phyloP scores from a whole-genome alignment of 2,113 vertebrate genomes.

The Nanger granti region DNA sequence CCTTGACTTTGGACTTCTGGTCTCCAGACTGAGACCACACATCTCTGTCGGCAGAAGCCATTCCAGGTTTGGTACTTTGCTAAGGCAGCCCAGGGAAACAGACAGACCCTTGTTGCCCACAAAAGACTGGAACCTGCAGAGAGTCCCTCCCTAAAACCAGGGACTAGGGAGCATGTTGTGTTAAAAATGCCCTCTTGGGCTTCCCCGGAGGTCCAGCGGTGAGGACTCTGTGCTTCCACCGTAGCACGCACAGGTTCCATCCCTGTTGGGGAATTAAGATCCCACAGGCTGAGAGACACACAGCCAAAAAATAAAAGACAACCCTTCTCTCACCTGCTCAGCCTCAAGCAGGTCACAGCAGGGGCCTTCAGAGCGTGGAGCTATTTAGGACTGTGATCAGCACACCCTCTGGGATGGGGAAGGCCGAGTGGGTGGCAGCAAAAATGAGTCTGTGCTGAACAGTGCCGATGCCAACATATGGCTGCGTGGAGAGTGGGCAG shows the following conservation, averaged over 20 bases:
- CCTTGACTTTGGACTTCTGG: neutral
- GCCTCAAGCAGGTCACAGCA: neutral
- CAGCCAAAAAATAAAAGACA: neutral
- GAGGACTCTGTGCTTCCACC: neutral
- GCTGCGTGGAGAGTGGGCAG: neutral
- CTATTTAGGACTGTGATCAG: neutral
- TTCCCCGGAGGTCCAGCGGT: neutral
- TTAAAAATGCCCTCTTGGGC: neutral
- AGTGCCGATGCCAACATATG: neutral
- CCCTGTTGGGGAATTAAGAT: neutral
- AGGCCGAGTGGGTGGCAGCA: conserved; percentile 27
- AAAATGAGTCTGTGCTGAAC: neutral
- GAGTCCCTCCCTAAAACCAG: neutral
- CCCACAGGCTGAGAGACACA: neutral
- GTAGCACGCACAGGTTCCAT: neutral
- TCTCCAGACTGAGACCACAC: neutral
- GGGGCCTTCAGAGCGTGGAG: neutral
- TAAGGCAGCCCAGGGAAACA: neutral
- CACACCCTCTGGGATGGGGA: neutral
- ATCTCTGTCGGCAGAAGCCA: neutral
- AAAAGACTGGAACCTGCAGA: neutral
- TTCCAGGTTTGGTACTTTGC: neutral
- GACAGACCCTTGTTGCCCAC: neutral
- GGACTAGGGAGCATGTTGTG: neutral
- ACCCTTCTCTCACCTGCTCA: neutral